Evolutionary conservation across 2,113 vertebrate genomes (phyloP), one percentile per base, ranked within the genome.

Genomic region (Verasper variegatus): DNA sequence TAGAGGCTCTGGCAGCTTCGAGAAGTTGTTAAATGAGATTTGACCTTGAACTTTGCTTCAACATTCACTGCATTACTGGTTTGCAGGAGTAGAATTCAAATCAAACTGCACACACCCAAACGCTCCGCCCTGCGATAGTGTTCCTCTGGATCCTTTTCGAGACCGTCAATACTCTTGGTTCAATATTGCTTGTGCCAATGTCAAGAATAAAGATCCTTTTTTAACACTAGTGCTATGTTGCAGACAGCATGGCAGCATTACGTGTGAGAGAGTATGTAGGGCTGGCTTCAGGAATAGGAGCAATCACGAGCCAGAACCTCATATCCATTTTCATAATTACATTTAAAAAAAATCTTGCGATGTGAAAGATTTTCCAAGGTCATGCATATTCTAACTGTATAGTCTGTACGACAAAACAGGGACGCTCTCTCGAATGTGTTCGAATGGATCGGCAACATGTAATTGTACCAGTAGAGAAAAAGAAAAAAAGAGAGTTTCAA

Each of bases 311-410:
- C 37, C 59, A 74, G 68, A 69, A 55, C 24, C 57, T 68, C 27
- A 21, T 68, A 24, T 76, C 1, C 23, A 82, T 88, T 84, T 67
- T 62, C 80, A 86, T 87, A 80, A 84, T 81, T 83, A 84, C 88
- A 65, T 31, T 8, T 76, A 71, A 83, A 83, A 80, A 84, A 56
- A 64, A 61, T 70, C 61, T 66, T 58, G 74, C 73, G 58, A 84
- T 79, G 62, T 76, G 70, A 88, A 82, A 69, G 69, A 24, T 0
- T 26, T 35, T 76, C 55, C 57, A 71, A 55, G 45, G 51, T 81
- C 79, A 84, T 86, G 76, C 84, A 78, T 89, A 85, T 81, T 86
- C 75, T 57, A 63, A 54, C 47, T 42, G 45, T 54, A 9, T 52
- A 59, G 61, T 56, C 40, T 66, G 31, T 55, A 45, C 12, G 40